Base-by-base conservation (phyloP, 1,140 invertebrate species). In the Drosophila hydei region DNA sequence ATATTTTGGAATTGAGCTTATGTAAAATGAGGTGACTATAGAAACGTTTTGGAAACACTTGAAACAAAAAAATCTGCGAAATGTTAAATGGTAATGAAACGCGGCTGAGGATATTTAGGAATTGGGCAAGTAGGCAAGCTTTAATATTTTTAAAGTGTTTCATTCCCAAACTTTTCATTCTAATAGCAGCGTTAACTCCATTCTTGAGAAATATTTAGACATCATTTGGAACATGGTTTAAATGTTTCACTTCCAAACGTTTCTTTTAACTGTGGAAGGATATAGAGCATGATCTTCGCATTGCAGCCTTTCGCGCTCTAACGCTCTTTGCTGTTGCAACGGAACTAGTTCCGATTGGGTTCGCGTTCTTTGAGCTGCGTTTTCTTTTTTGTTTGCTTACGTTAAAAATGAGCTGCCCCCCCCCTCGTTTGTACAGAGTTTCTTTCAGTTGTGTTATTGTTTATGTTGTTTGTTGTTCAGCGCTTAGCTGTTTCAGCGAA, bases 401-500 rank as follows among this genome's bases (percentile, higher is more conserved):
- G 27, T 50, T 30, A 8, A 8, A 30, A 8, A 1, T 30, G 27
- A 30, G 27, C 25, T 27, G 25, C 25, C 12, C 12, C 12, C 14
- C 18, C 12, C 11, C 33, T 3, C 16, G 11, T 11, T 30, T 21
- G 1, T 14, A 11, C 11, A 51, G 16, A 30, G 4, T 48, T 25
- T 48, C 7, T 14, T 25, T 48, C 3, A 8, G 2, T 38, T 62
- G 14, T 52, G 51, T 68, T 59, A 58, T 42, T 43, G 23, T 69
- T 75, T 67, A 51, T 62, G 61, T 73, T 76, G 63, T 77, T 80
- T 71, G 75, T 75, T 75, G 64, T 58, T 62, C 48, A 38, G 71
- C 64, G 71, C 56, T 61, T 45, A 54, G 4, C 45, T 23, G 21
- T 23, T 47, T 19, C 19, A 40, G 38, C 38, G 12, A 14, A 14